Percentiles rank a stretch among this genome's conserved stretches.
These are phyloP conservation scores for Nesometra sesokonis DNA, from an alignment of 35 echinoderm and acorn worm genomes.

Conservation along the genomic window DNA sequence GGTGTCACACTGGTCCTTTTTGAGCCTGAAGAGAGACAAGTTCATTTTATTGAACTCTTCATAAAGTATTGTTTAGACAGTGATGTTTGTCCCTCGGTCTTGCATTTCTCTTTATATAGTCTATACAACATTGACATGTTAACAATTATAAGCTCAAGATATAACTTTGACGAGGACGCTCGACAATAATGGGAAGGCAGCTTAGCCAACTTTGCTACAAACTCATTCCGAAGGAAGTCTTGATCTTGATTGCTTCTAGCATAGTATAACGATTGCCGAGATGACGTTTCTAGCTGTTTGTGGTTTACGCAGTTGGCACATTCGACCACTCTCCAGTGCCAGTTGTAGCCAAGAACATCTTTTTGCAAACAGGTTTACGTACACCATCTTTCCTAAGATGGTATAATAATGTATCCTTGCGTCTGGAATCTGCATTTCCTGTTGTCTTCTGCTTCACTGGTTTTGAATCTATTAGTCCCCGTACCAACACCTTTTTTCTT, in stretches of 20 bases:
- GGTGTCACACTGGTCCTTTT: constrained; percentile 25
- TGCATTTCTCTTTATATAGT: background rate
- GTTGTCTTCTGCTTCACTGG: constrained; percentile 4
- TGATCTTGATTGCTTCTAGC: background rate
- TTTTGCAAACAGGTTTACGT: too few relatives aligned
- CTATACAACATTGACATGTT: constrained; percentile 7
- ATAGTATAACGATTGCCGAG: constrained; percentile 1
- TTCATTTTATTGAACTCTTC: too few relatives aligned
- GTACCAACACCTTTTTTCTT: background rate
- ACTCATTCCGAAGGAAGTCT: too few relatives aligned
- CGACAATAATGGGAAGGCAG: too few relatives aligned
- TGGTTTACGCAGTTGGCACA: background rate
- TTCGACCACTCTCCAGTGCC: constrained; percentile 6
- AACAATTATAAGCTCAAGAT: background rate
- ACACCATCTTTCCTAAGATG: too few relatives aligned
- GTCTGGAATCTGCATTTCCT: background rate
- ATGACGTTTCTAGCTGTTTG: background rate
- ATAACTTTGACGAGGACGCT: background rate
- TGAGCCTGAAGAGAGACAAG: constrained; percentile 6
- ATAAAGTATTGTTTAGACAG: background rate
- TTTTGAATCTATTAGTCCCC: background rate
- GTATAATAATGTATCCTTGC: too few relatives aligned
- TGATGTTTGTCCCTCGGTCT: background rate
- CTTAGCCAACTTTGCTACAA: too few relatives aligned
- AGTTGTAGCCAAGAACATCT: constrained; percentile 1